Percentiles rank a stretch among this genome's conserved stretches.
These are phyloP conservation scores for Catharus bicknelli DNA, from an alignment of 2,113 vertebrate genomes.

Conservation along the genomic window DNA sequence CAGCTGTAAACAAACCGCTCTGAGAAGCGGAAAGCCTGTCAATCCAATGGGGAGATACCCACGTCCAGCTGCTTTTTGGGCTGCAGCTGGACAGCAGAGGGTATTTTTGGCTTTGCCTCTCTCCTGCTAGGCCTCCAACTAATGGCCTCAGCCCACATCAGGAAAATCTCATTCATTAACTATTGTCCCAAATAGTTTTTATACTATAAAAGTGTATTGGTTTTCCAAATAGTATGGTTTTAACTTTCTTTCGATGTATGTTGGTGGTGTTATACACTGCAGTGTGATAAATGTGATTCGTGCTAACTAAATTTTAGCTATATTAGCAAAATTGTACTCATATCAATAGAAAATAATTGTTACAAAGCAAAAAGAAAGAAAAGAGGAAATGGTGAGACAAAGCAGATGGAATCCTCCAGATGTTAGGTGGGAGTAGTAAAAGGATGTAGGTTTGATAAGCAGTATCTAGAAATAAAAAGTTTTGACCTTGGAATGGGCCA, in stretches of 20 bases:
- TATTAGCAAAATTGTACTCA: too few relatives aligned
- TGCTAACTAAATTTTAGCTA: too few relatives aligned
- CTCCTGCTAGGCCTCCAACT: not conserved
- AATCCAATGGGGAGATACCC: not conserved
- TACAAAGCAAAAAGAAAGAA: too few relatives aligned
- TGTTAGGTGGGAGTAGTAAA: too few relatives aligned
- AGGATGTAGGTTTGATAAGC: too few relatives aligned
- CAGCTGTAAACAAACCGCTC: constrained; percentile 11
- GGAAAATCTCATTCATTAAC: not conserved
- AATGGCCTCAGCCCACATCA: not conserved
- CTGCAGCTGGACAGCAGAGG: not conserved
- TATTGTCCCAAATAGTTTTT: not conserved
- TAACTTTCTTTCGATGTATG: not conserved
- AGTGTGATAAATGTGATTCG: too few relatives aligned
- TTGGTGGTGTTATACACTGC: not conserved
- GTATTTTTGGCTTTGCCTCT: not conserved
- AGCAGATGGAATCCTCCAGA: too few relatives aligned
- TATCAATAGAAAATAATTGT: too few relatives aligned
- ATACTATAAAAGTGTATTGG: not conserved
- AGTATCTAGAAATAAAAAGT: too few relatives aligned
- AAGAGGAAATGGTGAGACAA: too few relatives aligned
- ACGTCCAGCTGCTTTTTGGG: not conserved
- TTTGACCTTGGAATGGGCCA: too few relatives aligned
- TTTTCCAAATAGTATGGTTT: not conserved
- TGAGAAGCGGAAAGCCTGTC: not conserved